Percentiles rank a stretch among this genome's conserved stretches.
phyloP scores from a whole-genome alignment of 1,140 invertebrate species.

The Lepidostoma basale region DNA sequence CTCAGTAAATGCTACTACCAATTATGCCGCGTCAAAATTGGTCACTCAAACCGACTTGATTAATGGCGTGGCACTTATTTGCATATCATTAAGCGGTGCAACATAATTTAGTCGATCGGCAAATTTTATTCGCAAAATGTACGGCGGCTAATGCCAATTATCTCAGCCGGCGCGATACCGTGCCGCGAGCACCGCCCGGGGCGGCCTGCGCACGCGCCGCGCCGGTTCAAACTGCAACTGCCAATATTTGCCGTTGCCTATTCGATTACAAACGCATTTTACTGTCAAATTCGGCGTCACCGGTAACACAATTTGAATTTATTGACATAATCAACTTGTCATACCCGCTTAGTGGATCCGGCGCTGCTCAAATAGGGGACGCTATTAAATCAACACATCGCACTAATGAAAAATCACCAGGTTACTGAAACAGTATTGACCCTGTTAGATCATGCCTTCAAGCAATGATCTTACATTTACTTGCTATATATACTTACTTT shows the following conservation, averaged over 20 bases:
- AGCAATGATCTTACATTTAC: no score
- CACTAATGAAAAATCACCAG: not conserved
- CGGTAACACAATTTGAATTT: conserved; percentile 45
- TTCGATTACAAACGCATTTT: conserved; percentile 47
- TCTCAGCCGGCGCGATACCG: not conserved
- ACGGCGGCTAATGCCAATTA: conserved; percentile 30
- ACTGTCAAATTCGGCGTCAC: conserved; percentile 44
- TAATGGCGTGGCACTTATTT: conserved; percentile 30
- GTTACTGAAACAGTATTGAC: not conserved
- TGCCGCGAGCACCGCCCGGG: not conserved
- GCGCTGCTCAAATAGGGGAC: not conserved
- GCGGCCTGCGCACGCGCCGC: not conserved
- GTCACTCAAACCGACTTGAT: conserved; percentile 7
- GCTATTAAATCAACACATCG: not conserved
- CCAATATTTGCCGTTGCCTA: conserved; percentile 43
- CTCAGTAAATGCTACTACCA: not conserved
- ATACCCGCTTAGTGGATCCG: conserved; percentile 8
- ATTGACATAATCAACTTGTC: conserved; percentile 44
- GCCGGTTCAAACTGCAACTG: conserved; percentile 21
- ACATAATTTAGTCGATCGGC: conserved; percentile 19
- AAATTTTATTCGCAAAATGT: conserved; percentile 19
- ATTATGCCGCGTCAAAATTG: not conserved
- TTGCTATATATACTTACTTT: no score
- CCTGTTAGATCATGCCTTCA: no score
- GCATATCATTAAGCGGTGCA: conserved; percentile 26